Base-by-base conservation (phyloP, 1,140 invertebrate species). In the Ephestia elutella region DNA sequence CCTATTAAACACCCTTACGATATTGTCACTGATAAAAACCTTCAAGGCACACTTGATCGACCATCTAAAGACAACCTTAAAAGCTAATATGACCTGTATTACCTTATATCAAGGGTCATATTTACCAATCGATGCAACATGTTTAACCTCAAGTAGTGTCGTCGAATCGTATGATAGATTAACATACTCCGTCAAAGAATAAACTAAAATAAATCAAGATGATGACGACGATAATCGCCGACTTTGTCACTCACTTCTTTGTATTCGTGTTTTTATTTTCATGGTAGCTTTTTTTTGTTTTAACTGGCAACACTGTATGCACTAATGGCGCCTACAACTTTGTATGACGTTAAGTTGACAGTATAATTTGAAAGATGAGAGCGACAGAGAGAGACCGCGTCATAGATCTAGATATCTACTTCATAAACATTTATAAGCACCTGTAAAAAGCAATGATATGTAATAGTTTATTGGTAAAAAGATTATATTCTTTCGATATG, bases 171-270 rank as follows among this genome's bases (percentile, higher is more conserved):
- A 73, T 78, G 75, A 78, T 69, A 78, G 73, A 78, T 78, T 73
- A 68, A 68, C 64, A 59, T 50, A 66, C 64, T 60, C 58, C 51
- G 61, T 66, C 56, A 65, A 69, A 65, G 61, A 70, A 73, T 63
- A 68, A 73, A 71, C 70, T 66, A 60, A 71, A 73, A 73, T 75
- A 78, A 75, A 78, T 78, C 75, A 78, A 78, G 73, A 78, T 78
- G 61, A 57, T 44, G 25, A 44, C 62, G 50, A 60, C 59, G 75
- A 75, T 75, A 75, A 74, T 76, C 71, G 68, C 57, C 66, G 67
- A 68, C 71, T 77, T 74, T 77, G 75, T 76, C 75, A 74, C 71
- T 78, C 68, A 71, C 65, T 70, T 71, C 72, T 74, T 78, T 78
- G 68, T 70, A 51, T 65, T 49, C 35, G 38, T 65, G 54, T 67